These are phyloP conservation scores for Matsumurasca onukii DNA, from an alignment of 1,140 invertebrate genomes.

Conservation along the genomic window DNA sequence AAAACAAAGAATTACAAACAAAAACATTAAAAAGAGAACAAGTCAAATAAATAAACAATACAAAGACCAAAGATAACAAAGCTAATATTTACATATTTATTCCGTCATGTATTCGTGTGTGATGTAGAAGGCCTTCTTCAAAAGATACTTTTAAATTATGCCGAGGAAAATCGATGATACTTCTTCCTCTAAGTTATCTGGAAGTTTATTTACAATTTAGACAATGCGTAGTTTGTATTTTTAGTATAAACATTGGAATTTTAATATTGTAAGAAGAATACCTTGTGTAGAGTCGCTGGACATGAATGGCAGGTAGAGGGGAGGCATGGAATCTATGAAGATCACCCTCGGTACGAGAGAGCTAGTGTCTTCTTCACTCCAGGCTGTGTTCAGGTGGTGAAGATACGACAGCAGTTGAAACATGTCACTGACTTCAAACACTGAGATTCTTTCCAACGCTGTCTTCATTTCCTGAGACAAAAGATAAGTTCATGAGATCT, in stretches of 20 bases:
- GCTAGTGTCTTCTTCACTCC: slow-evolving; percentile 1
- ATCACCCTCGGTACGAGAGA: slow-evolving; percentile 19
- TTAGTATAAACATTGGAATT: slow-evolving; percentile 6
- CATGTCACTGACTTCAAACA: slow-evolving; percentile 47
- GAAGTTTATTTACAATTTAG: no score
- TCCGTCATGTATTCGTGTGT: no score
- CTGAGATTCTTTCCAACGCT: slow-evolving; percentile 51
- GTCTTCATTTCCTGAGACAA: slow-evolving; percentile 48
- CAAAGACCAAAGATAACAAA: no score
- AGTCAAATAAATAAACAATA: no score
- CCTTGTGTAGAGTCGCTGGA: slow-evolving; percentile 34
- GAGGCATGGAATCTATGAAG: slow-evolving; percentile 36
- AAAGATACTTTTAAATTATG: no score
- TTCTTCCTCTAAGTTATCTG: no score
- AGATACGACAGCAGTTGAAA: slow-evolving; percentile 39
- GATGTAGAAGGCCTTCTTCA: no score
- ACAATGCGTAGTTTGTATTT: no score
- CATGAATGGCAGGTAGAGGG: slow-evolving; percentile 35
- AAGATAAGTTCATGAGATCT: neutral
- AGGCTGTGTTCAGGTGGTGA: slow-evolving; percentile 22
- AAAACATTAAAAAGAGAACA: no score
- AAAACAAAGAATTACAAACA: no score
- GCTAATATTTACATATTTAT: no score
- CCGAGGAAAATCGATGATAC: no score
- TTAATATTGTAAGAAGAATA: neutral